A percentile compares a stretch with the other conserved stretches of the same genome.
phyloP scores from a whole-genome alignment of 2,888 invertebrate species.

The Yponomeuta sedellus region DNA sequence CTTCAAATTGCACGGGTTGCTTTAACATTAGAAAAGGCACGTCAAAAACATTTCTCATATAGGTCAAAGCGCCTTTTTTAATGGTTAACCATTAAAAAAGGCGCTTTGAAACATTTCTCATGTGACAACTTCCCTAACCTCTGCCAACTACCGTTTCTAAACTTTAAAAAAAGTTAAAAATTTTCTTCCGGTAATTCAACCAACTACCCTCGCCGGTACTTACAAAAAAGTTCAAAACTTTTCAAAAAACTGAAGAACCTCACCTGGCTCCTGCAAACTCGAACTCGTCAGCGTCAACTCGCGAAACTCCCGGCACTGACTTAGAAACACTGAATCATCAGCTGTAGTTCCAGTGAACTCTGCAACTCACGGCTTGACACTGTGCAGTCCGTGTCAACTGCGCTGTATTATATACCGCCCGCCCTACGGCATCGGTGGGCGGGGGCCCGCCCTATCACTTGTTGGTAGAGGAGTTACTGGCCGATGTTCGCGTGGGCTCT shows the following conservation, averaged over 20 bases:
- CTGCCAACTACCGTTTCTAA: too few relatives aligned
- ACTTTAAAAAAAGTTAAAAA: too few relatives aligned
- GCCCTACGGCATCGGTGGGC: background rate
- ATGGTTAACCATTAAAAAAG: too few relatives aligned
- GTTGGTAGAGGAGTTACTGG: background rate
- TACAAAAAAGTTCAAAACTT: background rate
- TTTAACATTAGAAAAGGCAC: too few relatives aligned
- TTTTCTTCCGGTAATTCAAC: too few relatives aligned
- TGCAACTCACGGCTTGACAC: background rate
- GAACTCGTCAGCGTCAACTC: background rate
- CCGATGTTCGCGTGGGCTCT: background rate
- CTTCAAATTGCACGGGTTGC: too few relatives aligned
- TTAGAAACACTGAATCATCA: background rate
- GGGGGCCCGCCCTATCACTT: background rate
- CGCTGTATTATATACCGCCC: conserved; percentile 1
- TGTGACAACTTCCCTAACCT: too few relatives aligned
- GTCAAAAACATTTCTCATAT: too few relatives aligned
- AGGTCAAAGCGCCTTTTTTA: too few relatives aligned
- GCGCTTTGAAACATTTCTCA: too few relatives aligned
- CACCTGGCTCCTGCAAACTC: background rate
- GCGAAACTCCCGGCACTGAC: background rate
- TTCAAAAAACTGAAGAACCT: background rate
- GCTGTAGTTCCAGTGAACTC: background rate
- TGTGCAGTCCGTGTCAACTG: background rate
- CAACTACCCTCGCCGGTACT: too few relatives aligned